These are phyloP conservation scores for Paracentrotus lividus DNA, from an alignment of 53 echinoderm and acorn worm genomes.

Conservation along the genomic window DNA sequence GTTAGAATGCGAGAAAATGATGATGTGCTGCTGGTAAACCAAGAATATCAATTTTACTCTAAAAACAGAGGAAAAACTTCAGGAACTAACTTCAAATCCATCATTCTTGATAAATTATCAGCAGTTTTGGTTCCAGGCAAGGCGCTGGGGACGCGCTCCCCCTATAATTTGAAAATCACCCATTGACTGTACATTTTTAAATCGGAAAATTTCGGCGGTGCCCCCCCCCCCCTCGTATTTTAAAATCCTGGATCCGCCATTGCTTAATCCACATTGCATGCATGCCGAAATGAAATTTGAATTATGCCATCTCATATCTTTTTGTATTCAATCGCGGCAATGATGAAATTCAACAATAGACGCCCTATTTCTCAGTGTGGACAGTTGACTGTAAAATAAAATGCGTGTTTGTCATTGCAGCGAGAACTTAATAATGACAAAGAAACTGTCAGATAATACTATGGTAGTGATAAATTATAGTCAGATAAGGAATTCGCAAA, in stretches of 20 bases:
- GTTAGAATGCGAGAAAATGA: too few relatives aligned
- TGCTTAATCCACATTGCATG: too few relatives aligned
- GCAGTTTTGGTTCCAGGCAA: too few relatives aligned
- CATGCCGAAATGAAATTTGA: slow-evolving; percentile 11
- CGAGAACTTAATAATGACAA: slow-evolving; percentile 2
- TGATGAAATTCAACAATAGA: slow-evolving; percentile 13
- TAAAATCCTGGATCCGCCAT: too few relatives aligned
- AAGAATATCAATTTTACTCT: background rate
- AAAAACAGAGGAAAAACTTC: background rate
- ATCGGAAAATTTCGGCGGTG: too few relatives aligned
- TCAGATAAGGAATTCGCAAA: background rate
- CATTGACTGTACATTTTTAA: too few relatives aligned
- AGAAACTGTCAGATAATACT: slow-evolving; percentile 8
- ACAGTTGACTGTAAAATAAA: background rate
- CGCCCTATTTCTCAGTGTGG: background rate
- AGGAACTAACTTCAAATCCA: background rate
- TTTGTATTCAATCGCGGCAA: background rate
- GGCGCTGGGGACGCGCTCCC: too few relatives aligned
- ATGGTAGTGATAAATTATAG: slow-evolving; percentile 3
- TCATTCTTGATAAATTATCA: background rate
- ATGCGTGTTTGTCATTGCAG: slow-evolving; percentile 13
- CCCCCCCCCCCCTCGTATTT: too few relatives aligned
- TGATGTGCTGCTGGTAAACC: too few relatives aligned
- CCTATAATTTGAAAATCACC: too few relatives aligned
- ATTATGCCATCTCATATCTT: background rate